These are phyloP conservation scores for Sprattus sprattus DNA, from an alignment of 2,113 vertebrate genomes.

Conservation along the genomic window DNA sequence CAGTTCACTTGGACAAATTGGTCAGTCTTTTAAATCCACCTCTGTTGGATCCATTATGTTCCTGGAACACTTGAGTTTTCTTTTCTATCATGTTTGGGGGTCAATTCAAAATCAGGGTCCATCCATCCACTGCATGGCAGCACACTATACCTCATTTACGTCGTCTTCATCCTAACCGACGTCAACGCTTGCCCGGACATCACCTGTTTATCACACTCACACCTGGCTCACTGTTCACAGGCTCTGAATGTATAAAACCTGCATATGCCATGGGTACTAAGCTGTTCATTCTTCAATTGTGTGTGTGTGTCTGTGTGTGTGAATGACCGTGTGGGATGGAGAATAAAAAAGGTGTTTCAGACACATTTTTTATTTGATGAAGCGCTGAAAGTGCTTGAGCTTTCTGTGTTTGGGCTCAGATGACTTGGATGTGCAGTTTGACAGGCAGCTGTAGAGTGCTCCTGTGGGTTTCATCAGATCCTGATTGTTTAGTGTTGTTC, in stretches of 20 bases:
- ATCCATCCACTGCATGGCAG: conserved; percentile 26
- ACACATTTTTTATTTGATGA: background rate
- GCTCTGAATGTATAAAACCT: background rate
- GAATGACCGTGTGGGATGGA: background rate
- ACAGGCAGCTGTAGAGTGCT: background rate
- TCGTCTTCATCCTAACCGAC: background rate
- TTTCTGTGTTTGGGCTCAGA: background rate
- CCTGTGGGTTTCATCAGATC: background rate
- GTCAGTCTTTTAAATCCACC: background rate
- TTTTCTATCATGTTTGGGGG: background rate
- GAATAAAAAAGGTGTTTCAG: background rate
- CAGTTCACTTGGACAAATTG: background rate
- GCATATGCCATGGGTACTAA: background rate
- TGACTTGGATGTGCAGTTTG: background rate
- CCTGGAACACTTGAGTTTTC: background rate
- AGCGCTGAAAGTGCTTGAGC: background rate
- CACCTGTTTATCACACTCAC: background rate
- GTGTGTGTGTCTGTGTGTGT: background rate
- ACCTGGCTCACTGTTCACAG: background rate
- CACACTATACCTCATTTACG: conserved; percentile 22
- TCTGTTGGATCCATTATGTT: background rate
- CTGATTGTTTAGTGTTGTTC: background rate
- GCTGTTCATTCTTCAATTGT: background rate
- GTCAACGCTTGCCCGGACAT: background rate
- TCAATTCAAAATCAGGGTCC: conserved; percentile 21